Evolutionary conservation across 2,797 vertebrate species (phyloP).

Genomic region (Acrossocheilus wenchowensis): DNA sequence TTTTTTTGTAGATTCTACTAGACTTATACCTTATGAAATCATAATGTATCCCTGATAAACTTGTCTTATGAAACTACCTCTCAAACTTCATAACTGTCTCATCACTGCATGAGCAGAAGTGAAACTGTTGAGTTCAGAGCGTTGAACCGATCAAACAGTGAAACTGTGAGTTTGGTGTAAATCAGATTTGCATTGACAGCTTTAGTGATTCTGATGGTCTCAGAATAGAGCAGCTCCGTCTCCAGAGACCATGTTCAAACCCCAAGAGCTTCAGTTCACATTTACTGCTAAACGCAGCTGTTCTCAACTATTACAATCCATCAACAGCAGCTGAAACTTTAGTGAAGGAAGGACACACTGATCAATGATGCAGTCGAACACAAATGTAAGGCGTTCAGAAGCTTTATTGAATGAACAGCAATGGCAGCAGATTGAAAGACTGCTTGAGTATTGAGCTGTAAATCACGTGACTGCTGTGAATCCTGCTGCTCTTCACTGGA

Average conservation of each 20-base stretch:
- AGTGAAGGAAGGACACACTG: slow-evolving; percentile 1
- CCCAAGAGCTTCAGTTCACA: slow-evolving; percentile 7
- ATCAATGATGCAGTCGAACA: slow-evolving; percentile 7
- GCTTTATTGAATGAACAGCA: slow-evolving; percentile 14
- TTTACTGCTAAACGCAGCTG: slow-evolving; percentile 3
- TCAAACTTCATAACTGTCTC: too few relatives aligned
- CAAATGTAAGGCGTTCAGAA: slow-evolving; percentile 3
- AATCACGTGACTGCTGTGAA: neutral
- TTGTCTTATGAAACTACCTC: too few relatives aligned
- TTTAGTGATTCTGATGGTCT: neutral
- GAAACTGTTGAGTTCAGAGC: too few relatives aligned
- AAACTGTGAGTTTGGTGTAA: too few relatives aligned
- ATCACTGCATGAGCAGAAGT: too few relatives aligned
- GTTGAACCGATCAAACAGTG: too few relatives aligned
- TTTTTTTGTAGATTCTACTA: too few relatives aligned
- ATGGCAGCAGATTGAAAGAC: neutral
- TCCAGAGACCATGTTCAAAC: neutral
- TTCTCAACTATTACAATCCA: slow-evolving; percentile 5
- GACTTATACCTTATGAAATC: too few relatives aligned
- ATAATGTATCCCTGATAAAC: too few relatives aligned
- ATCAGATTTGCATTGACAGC: too few relatives aligned
- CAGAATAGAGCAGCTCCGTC: too few relatives aligned
- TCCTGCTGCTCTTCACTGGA: neutral
- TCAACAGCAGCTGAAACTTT: neutral
- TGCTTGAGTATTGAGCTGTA: slow-evolving; percentile 9